Evolutionary conservation across 2,888 invertebrate genomes (phyloP).

Genomic region (Caenorhabditis sp.): DNA sequence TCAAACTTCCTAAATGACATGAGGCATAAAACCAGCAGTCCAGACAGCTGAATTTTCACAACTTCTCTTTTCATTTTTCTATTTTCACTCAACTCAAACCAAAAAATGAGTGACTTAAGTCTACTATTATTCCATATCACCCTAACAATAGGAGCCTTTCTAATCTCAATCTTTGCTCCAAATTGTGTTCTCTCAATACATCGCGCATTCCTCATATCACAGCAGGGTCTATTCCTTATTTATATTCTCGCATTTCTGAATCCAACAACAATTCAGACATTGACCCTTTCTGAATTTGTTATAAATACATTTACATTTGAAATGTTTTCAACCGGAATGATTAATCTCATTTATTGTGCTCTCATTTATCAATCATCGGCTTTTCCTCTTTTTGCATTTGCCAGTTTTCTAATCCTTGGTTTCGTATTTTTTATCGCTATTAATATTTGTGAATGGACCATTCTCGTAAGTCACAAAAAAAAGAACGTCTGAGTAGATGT

Average conservation of each 20-base stretch:
- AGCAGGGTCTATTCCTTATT: background rate
- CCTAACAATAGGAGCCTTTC: too few relatives aligned
- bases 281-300: background rate
- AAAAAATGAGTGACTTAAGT: too few relatives aligned
- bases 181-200: background rate
- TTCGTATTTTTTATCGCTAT: background rate
- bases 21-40: too few relatives aligned
- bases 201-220: background rate
- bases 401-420: background rate
- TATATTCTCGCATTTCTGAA: background rate
- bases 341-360: background rate
- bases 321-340: background rate
- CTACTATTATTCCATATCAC: too few relatives aligned
- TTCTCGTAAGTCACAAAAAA: background rate
- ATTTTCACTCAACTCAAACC: too few relatives aligned
- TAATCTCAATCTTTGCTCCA: background rate
- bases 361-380: background rate
- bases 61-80: too few relatives aligned
- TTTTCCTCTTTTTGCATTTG: background rate
- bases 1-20: too few relatives aligned
- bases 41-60: too few relatives aligned
- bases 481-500: background rate
- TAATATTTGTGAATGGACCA: background rate
- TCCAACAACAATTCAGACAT: background rate
- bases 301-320: background rate